Conservation (phyloP, 2,888 invertebrate genomes). For the Andrena bucephala region DNA sequence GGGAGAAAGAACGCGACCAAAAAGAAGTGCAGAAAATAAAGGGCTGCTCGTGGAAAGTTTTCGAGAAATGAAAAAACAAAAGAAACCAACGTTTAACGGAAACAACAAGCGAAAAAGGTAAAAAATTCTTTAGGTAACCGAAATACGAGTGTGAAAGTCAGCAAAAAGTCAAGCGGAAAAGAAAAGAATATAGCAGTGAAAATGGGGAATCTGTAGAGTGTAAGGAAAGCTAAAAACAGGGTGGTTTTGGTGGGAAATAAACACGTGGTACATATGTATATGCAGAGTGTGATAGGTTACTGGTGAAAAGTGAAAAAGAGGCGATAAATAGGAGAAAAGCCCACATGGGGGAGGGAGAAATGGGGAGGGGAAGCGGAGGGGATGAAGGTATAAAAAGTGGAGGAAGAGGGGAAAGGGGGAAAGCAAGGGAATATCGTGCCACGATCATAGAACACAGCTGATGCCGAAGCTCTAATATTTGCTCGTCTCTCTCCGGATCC, state of each 20-base stretch:
- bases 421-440: slow-evolving; percentile 31
- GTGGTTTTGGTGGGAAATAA: neutral
- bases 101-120: too few relatives aligned
- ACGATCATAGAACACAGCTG: slow-evolving; percentile 54
- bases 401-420: slow-evolving; percentile 3
- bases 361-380: neutral
- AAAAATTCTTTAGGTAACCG: too few relatives aligned
- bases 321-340: neutral
- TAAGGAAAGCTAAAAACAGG: neutral
- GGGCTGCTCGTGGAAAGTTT: neutral
- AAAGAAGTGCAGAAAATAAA: neutral
- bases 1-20: neutral
- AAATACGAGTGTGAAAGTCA: too few relatives aligned
- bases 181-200: neutral
- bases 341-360: neutral
- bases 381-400: slow-evolving; percentile 1
- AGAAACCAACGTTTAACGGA: too few relatives aligned
- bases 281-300: neutral
- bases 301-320: neutral
- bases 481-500: slow-evolving; percentile 69
- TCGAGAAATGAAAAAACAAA: too few relatives aligned
- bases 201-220: neutral
- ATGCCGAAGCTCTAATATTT: slow-evolving; percentile 71
- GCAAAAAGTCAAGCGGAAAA: too few relatives aligned
- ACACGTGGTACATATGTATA: neutral